Percentiles rank a stretch among this genome's conserved stretches.
phyloP scores from a whole-genome alignment of 1,140 invertebrate species.

The Antheraea mylitta region DNA sequence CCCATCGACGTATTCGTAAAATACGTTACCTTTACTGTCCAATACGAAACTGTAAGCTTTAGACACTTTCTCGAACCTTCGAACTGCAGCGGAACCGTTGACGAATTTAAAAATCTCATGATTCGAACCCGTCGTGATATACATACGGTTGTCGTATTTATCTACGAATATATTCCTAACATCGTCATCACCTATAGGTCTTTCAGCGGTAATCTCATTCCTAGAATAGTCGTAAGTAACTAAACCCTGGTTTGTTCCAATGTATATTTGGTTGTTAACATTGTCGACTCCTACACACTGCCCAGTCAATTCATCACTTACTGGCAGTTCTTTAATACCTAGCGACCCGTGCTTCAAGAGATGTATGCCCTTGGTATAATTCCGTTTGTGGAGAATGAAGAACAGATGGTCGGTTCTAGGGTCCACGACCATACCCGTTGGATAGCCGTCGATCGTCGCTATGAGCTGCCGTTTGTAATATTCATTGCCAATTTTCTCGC shows the following conservation, averaged over 20 bases:
- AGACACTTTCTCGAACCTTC: conserved; percentile 59
- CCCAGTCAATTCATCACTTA: conserved; percentile 54
- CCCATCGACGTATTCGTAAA: conserved; percentile 67
- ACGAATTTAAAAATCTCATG: conserved; percentile 63
- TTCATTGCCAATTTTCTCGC: conserved; percentile 58
- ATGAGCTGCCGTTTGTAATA: conserved; percentile 64
- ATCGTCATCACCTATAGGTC: conserved; percentile 68
- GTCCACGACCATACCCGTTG: conserved; percentile 58
- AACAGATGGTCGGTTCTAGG: conserved; percentile 63
- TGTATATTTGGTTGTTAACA: conserved; percentile 49
- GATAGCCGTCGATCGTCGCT: conserved; percentile 62
- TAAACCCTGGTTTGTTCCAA: conserved; percentile 67
- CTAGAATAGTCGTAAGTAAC: conserved; percentile 56
- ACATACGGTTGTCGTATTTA: conserved; percentile 63
- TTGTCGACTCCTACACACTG: conserved; percentile 62
- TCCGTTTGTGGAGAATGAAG: conserved; percentile 65
- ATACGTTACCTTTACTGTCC: conserved; percentile 59
- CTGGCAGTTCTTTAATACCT: conserved; percentile 58
- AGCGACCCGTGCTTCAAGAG: conserved; percentile 59
- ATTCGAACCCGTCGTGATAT: conserved; percentile 57
- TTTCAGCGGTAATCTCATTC: conserved; percentile 51
- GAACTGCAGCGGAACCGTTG: conserved; percentile 63
- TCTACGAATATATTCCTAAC: conserved; percentile 64
- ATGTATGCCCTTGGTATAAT: conserved; percentile 67
- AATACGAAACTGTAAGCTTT: conserved; percentile 67